A percentile compares a stretch with the other conserved stretches of the same genome.
These are phyloP conservation scores for Macrotrachela quadricornifera DNA, from an alignment of 1,140 invertebrate genomes.

Conservation along the genomic window DNA sequence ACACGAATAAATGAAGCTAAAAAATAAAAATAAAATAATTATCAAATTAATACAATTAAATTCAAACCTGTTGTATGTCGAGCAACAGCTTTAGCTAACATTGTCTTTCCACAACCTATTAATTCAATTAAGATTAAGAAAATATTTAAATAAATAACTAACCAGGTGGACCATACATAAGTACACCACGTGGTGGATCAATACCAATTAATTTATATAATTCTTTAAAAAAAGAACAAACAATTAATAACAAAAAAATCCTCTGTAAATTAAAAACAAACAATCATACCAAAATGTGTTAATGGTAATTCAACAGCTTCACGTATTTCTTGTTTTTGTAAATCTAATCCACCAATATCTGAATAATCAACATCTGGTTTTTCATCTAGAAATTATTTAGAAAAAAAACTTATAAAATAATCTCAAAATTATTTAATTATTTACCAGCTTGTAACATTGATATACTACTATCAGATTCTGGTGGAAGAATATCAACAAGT, in stretches of 20 bases:
- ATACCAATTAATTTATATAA: slow-evolving; percentile 90
- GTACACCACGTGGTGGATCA: slow-evolving; percentile 73
- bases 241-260: too few relatives aligned
- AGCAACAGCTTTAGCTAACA: slow-evolving; percentile 77
- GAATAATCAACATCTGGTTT: slow-evolving; percentile 90
- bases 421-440: too few relatives aligned
- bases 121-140: too few relatives aligned
- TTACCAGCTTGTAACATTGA: slow-evolving; percentile 76
- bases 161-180: slow-evolving; percentile 87
- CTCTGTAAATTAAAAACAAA: too few relatives aligned
- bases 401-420: background rate
- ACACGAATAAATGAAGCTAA: slow-evolving; percentile 86
- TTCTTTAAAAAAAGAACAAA: slow-evolving; percentile 33
- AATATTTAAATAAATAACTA: too few relatives aligned
- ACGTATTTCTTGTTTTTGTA: slow-evolving; percentile 95
- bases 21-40: slow-evolving; percentile 16
- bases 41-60: slow-evolving; percentile 18
- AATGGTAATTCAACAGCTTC: slow-evolving; percentile 93
- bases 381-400: slow-evolving; percentile 45
- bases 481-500: slow-evolving; percentile 80
- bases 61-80: slow-evolving; percentile 67
- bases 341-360: slow-evolving; percentile 97
- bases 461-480: slow-evolving; percentile 88
- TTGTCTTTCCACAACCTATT: slow-evolving; percentile 64
- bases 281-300: slow-evolving; percentile 51